Percentiles rank a stretch among this genome's conserved stretches.
These are phyloP conservation scores for Alexandromys fortis DNA, from an alignment of 2,113 vertebrate species.

Conservation along the genomic window DNA sequence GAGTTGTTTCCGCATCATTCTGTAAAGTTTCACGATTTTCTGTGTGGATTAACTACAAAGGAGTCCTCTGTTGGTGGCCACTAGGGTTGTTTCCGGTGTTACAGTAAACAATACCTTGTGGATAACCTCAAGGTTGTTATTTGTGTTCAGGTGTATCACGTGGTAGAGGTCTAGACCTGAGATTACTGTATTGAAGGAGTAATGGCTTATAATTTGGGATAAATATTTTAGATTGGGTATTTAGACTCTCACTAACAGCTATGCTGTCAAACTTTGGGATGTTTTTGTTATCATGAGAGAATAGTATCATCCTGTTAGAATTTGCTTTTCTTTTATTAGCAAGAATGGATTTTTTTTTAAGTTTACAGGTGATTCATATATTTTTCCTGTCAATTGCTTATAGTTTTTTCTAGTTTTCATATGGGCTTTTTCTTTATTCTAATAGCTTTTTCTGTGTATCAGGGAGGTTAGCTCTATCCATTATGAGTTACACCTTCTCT, in stretches of 20 bases:
- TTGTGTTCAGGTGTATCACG: not conserved
- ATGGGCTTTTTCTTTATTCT: slow-evolving; percentile 43
- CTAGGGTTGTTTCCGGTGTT: slow-evolving; percentile 1
- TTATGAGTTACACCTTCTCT: not conserved
- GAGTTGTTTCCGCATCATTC: not conserved
- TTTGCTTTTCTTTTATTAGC: slow-evolving; percentile 59
- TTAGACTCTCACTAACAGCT: not conserved
- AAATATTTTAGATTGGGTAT: not conserved
- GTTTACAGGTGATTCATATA: not conserved
- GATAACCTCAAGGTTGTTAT: slow-evolving; percentile 18
- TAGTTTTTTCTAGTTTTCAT: slow-evolving; percentile 5
- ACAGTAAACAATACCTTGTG: not conserved
- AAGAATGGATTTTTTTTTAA: slow-evolving; percentile 12
- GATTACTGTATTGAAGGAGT: slow-evolving; percentile 15
- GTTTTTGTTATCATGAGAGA: slow-evolving; percentile 51
- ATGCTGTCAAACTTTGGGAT: slow-evolving; percentile 12
- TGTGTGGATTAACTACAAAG: not conserved
- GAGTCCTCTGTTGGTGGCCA: not conserved
- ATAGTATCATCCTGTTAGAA: slow-evolving; percentile 3
- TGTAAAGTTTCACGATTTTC: not conserved
- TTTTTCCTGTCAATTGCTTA: slow-evolving; percentile 35
- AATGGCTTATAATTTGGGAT: slow-evolving; percentile 36
- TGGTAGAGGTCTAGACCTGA: not conserved
- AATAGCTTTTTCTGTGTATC: slow-evolving; percentile 6
- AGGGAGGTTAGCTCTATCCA: not conserved